These are phyloP conservation scores for Centropus unirufus DNA, from an alignment of 2,113 vertebrate genomes.

Conservation along the genomic window DNA sequence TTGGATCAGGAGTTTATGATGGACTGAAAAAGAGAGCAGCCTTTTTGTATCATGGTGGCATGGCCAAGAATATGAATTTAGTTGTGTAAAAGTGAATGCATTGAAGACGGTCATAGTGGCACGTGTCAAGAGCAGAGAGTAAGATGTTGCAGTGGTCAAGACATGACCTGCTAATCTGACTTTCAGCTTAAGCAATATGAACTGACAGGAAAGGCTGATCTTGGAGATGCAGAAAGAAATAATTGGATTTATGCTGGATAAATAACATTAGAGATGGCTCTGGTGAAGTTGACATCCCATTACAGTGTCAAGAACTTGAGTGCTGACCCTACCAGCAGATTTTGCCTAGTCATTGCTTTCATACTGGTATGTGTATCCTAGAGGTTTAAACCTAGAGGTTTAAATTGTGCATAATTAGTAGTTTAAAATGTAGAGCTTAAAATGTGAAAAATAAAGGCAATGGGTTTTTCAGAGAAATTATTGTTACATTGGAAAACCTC, in stretches of 20 bases:
- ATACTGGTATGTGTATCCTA: neutral
- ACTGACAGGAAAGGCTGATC: neutral
- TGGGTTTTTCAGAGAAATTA: conserved; percentile 3
- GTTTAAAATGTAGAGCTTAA: neutral
- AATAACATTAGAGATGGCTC: neutral
- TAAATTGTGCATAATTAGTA: neutral
- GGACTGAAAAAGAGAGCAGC: neutral
- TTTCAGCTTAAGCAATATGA: neutral
- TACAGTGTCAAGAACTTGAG: neutral
- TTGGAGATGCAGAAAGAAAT: neutral
- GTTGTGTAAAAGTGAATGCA: neutral
- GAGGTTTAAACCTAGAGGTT: neutral
- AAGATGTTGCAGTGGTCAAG: neutral
- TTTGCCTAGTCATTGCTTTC: neutral
- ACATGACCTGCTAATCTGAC: neutral
- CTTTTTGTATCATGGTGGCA: neutral
- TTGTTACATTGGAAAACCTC: neutral
- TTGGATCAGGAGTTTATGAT: neutral
- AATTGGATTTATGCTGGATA: neutral
- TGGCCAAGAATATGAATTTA: neutral
- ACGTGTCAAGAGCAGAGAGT: neutral
- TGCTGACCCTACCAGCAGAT: neutral
- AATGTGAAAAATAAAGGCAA: neutral
- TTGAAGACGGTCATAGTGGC: neutral
- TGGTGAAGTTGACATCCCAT: neutral